phyloP scores from a whole-genome alignment of 2,113 vertebrate species.

The Mixornis gularis region DNA sequence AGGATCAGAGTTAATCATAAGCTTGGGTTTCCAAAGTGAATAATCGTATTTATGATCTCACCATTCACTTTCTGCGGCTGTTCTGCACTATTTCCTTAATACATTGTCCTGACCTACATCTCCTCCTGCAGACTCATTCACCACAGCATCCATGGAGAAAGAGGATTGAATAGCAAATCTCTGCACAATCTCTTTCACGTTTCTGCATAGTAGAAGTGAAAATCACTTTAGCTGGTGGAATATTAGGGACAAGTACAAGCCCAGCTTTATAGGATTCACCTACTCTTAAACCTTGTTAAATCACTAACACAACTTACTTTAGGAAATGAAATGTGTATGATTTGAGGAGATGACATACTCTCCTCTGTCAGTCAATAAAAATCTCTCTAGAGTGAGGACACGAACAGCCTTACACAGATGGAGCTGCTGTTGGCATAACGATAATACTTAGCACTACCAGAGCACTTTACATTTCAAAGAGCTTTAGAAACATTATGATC shows the following conservation, averaged over 20 bases:
- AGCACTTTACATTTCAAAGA: slow-evolving; percentile 35
- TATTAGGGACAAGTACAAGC: slow-evolving; percentile 21
- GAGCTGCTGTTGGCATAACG: not conserved
- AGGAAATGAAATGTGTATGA: slow-evolving; percentile 31
- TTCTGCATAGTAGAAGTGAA: not conserved
- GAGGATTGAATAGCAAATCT: slow-evolving; percentile 59
- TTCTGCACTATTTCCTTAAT: slow-evolving; percentile 57
- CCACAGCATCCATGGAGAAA: not conserved
- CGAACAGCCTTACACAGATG: not conserved
- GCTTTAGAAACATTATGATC: slow-evolving; percentile 35
- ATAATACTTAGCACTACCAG: not conserved
- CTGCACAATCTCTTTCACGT: slow-evolving; percentile 20
- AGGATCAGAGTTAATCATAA: slow-evolving; percentile 34
- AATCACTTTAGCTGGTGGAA: slow-evolving; percentile 37
- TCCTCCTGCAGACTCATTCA: slow-evolving; percentile 27
- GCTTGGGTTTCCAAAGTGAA: slow-evolving; percentile 51
- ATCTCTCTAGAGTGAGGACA: not conserved
- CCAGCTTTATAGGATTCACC: slow-evolving; percentile 29
- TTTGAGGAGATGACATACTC: slow-evolving; percentile 16
- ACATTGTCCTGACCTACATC: slow-evolving; percentile 53
- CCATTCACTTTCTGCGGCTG: slow-evolving; percentile 30
- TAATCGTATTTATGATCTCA: slow-evolving; percentile 46
- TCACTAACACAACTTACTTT: slow-evolving; percentile 15
- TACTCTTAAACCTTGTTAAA: slow-evolving; percentile 45
- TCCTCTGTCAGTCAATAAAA: slow-evolving; percentile 32